Evolutionary conservation across 2,888 invertebrate genomes (phyloP).

Genomic region (Apotomis turbidana): DNA sequence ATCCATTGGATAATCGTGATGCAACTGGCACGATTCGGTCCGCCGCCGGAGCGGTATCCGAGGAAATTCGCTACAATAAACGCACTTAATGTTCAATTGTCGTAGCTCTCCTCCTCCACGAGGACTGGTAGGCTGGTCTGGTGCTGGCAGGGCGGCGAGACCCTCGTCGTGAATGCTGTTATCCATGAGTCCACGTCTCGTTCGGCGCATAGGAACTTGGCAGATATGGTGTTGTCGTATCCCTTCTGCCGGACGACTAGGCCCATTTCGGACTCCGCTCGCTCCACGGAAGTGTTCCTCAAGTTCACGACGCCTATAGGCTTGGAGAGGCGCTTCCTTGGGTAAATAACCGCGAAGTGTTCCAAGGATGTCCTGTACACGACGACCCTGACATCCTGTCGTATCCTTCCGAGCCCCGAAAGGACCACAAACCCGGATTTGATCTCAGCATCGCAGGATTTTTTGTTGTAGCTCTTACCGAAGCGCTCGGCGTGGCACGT

Average conservation of each 20-base stretch:
- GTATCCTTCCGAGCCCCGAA: conserved; percentile 81
- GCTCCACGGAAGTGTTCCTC: conserved; percentile 84
- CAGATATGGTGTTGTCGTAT: conserved; percentile 84
- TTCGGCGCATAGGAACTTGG: conserved; percentile 84
- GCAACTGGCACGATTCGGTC: conserved; percentile 40
- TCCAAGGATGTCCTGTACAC: conserved; percentile 86
- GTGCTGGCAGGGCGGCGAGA: conserved; percentile 76
- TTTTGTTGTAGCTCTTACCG: conserved; percentile 64
- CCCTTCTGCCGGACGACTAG: conserved; percentile 85
- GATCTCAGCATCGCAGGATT: conserved; percentile 80
- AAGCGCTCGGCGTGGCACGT: conserved; percentile 66
- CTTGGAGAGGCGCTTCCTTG: conserved; percentile 85
- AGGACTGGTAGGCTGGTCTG: conserved; percentile 84
- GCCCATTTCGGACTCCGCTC: conserved; percentile 74
- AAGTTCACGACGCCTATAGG: conserved; percentile 85
- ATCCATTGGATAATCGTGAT: conserved; percentile 48
- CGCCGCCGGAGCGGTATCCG: conserved; percentile 26
- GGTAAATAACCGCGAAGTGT: conserved; percentile 87
- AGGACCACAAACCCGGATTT: conserved; percentile 86
- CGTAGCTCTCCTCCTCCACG: conserved; percentile 83
- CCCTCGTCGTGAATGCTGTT: conserved; percentile 80
- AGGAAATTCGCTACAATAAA: conserved; percentile 28
- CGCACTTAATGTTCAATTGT: conserved; percentile 36
- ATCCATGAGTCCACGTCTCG: conserved; percentile 85
- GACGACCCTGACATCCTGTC: conserved; percentile 85